Evolutionary conservation across 2,113 vertebrate species (phyloP), one percentile per base, ranked within the genome.

Genomic region (Sprattus sprattus): DNA sequence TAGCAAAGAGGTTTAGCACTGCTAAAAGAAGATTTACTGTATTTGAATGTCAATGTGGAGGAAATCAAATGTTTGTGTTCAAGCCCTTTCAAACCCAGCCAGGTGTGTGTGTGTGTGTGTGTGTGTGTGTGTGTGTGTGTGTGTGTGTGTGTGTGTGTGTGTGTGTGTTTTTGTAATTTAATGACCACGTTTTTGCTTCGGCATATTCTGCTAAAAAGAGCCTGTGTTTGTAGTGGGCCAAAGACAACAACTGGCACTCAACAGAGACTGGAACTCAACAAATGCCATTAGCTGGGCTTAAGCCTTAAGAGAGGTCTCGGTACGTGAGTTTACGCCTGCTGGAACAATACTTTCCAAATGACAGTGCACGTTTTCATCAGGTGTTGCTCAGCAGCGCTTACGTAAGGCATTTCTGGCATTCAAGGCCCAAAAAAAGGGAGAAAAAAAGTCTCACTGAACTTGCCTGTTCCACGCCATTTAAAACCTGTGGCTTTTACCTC

Each of bases 241-340:
- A 90, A 85, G 85, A 64, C 81, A 86, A 84, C 88, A 89, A 83
- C 60, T 83, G 84, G 83, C 81, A 83, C 83, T 78, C n/a, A 9
- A 84, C 82, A 87, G 86, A 82, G 71, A 0, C 71, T 78, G 71
- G 71, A 78, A 78, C 28, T 45, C 49, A 45, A 57, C 81, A 71
- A 49, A 81, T 82, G 82, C 25, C 44, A 16, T 47, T 44, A 64
- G 25, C 7, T 52, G 20, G 52, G 47, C 71, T 82, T 6, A 47
- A 60, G 82, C 64, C 88, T 15, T 49, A 67, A 47, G 45, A 85
- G 82, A 60, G 67, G 46, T 39, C 81, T 85, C 50, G 82, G 16
- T 18, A 13, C 49, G 39, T 71, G 60, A 13, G 3, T 85, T 83
- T 83, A 32, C 46, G 11, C 82, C 20, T 8, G 3, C 54, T 81